These are phyloP conservation scores for Panonychus citri DNA, from an alignment of 1,140 invertebrate species.

Conservation along the genomic window DNA sequence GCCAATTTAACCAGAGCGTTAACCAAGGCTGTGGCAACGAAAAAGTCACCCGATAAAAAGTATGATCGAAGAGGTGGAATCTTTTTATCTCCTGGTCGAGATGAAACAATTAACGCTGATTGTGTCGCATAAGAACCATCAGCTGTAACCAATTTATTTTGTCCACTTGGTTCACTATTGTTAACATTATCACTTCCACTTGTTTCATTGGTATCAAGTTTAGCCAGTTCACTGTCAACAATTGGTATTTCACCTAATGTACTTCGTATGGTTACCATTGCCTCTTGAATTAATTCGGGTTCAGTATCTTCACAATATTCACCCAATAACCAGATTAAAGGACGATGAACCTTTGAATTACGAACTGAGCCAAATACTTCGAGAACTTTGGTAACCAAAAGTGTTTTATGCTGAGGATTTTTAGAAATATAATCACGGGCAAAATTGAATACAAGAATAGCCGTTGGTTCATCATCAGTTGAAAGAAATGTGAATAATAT, in stretches of 20 bases:
- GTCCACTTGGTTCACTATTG: constrained; percentile 3
- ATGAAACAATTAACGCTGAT: constrained; percentile 65
- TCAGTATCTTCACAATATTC: constrained; percentile 39
- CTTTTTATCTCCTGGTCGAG: constrained; percentile 10
- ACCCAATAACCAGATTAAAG: constrained; percentile 91
- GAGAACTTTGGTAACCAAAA: constrained; percentile 36
- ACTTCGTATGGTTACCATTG: constrained; percentile 10
- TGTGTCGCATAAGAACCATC: constrained; percentile 98
- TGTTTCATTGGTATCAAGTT: constrained; percentile 32
- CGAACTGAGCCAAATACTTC: constrained; percentile 19
- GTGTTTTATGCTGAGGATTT: constrained; percentile 6
- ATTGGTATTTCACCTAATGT: constrained; percentile 47
- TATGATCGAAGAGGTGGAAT: constrained; percentile 61
- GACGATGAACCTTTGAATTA: constrained; percentile 55
- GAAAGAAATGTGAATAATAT: constrained; percentile 78
- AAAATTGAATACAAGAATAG: constrained; percentile 81
- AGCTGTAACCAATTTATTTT: constrained; percentile 53
- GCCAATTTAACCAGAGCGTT: constrained; percentile 77
- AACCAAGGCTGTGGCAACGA: constrained; percentile 71
- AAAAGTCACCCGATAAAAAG: constrained; percentile 83
- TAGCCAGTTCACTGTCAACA: constrained; percentile 54
- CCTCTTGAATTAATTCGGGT: constrained; percentile 5
- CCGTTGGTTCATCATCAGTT: constrained; percentile 70
- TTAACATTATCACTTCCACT: constrained; percentile 26
- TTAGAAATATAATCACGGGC: constrained; percentile 34